A percentile compares a stretch with the other conserved stretches of the same genome.
phyloP scores from a whole-genome alignment of 2,797 vertebrate genomes.

The Galagoides demidoff region DNA sequence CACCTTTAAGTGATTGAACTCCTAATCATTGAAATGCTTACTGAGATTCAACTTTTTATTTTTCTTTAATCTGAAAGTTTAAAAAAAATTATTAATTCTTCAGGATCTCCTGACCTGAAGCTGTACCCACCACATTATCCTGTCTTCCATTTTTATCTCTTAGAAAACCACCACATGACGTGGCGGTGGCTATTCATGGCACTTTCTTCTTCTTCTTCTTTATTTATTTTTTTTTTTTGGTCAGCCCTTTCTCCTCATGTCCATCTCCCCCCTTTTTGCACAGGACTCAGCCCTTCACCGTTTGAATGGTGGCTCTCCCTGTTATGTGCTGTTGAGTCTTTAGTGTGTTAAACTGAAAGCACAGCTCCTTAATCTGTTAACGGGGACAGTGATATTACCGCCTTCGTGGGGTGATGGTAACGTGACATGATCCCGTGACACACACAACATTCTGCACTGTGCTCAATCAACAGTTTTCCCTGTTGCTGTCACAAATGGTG shows the following conservation, averaged over 20 bases:
- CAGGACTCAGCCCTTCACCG: background rate
- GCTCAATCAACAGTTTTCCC: background rate
- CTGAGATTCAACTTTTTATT: conserved; percentile 47
- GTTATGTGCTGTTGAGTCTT: background rate
- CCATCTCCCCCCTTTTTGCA: background rate
- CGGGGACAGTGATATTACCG: background rate
- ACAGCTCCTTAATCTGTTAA: background rate
- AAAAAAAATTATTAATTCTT: background rate
- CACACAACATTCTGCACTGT: background rate
- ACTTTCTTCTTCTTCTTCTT: background rate
- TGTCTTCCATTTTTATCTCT: background rate
- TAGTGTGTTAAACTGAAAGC: background rate
- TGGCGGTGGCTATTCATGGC: background rate
- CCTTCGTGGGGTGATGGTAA: background rate
- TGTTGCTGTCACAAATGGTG: background rate
- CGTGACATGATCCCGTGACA: accelerated
- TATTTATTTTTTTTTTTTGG: background rate
- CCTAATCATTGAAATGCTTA: conserved; percentile 53
- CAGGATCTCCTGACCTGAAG: background rate
- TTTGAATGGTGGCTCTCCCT: background rate
- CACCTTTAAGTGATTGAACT: conserved; percentile 54
- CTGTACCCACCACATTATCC: accelerated
- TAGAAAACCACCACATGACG: background rate
- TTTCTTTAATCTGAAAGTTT: conserved; percentile 38
- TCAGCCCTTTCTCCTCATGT: background rate